phyloP scores from a whole-genome alignment of 2,113 vertebrate genomes.

The Corvus cornix region DNA sequence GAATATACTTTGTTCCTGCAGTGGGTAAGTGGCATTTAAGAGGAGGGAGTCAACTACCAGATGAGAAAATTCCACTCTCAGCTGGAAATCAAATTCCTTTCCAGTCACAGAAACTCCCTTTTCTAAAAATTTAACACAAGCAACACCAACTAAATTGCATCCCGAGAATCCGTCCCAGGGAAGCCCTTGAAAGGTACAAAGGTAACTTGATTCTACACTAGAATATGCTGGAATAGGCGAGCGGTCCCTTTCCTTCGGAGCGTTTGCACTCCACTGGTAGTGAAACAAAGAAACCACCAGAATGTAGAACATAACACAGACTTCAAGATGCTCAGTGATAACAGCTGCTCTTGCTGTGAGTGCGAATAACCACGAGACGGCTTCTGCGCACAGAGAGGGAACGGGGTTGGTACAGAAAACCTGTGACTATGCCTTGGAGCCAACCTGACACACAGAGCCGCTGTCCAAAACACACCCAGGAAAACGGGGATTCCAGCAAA shows the following conservation, averaged over 20 bases:
- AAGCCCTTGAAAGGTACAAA: not conserved
- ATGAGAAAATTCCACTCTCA: not conserved
- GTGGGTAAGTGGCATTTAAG: not conserved
- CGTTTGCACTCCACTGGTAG: not conserved
- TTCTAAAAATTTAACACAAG: not conserved
- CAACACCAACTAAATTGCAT: not conserved
- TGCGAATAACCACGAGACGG: accelerated
- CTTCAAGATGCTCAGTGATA: not conserved
- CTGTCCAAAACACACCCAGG: not conserved
- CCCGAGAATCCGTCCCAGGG: not conserved
- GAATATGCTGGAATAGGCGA: accelerated
- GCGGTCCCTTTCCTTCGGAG: not conserved
- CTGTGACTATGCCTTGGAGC: not conserved
- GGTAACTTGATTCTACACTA: not conserved
- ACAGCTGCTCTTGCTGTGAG: not conserved
- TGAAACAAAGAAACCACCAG: not conserved
- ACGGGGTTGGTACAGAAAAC: accelerated
- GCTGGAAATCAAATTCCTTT: not conserved
- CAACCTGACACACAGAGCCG: not conserved
- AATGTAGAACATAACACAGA: not conserved
- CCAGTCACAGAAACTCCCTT: not conserved
- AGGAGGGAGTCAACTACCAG: not conserved
- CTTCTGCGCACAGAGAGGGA: not conserved
- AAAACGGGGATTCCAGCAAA: not conserved
- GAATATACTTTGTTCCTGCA: not conserved